Evolutionary conservation across 2,888 invertebrate genomes (phyloP).

Genomic region (Aphodius sticticus): DNA sequence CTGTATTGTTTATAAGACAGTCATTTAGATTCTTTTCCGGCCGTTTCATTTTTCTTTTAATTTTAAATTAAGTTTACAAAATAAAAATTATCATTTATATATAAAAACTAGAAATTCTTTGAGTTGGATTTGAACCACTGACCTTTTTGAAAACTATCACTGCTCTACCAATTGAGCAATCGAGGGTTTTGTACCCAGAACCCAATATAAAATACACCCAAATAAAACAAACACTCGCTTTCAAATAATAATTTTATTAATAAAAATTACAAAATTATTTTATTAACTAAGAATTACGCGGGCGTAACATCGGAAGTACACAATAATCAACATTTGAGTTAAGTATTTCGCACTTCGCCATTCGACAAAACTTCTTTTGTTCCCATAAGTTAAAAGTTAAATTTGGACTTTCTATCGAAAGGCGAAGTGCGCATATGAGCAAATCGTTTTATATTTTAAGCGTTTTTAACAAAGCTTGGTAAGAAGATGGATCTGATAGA

Average conservation of each 20-base stretch:
- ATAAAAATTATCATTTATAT: no score
- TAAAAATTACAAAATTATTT: conserved; percentile 36
- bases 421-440: not conserved
- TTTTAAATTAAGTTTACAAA: no score
- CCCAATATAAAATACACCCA: not conserved
- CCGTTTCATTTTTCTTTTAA: no score
- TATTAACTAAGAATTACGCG: conserved; percentile 16
- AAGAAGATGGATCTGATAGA: not conserved
- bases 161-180: conserved; percentile 59
- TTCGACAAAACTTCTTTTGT: not conserved
- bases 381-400: not conserved
- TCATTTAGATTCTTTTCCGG: no score
- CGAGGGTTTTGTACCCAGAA: conserved; percentile 49
- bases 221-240: not conserved
- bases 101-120: no score
- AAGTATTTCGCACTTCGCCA: conserved; percentile 5
- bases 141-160: no score
- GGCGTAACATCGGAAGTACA: conserved; percentile 21
- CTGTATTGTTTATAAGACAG: conserved; percentile 41
- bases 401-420: not conserved
- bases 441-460: not conserved
- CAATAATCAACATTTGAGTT: conserved; percentile 29
- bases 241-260: conserved; percentile 36
- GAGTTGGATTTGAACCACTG: no score
- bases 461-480: not conserved